Evolutionary conservation across 2,888 invertebrate genomes (phyloP), one percentile per base, ranked within the genome.

Genomic region (Liodrosophila aerea): DNA sequence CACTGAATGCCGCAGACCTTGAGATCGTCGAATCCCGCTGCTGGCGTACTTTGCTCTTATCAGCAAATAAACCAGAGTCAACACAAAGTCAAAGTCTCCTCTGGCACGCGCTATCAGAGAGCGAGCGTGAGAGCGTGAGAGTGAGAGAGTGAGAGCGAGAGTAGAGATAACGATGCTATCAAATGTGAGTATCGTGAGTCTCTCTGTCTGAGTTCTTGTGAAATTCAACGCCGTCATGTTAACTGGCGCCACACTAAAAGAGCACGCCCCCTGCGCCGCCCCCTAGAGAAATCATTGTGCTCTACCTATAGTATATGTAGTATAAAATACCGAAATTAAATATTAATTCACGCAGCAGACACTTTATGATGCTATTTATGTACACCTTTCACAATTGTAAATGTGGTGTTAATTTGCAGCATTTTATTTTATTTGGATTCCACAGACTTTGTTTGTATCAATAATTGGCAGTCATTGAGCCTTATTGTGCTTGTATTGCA

Each of bases 191-290:
- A n/a, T n/a, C n/a, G n/a, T 47, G 33, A 37, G 47, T 40, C 49
- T 43, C 34, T 13, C 49, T 9, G n/a, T 40, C 47, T 31, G 31
- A 12, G 34, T 74, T 81, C 76, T 85, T 81, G 81, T 83, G 81
- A 81, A 81, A 81, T 81, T 81, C 81, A 83, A 41, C 76, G 47
- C 37, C 4, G 11, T 31, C 12, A 33, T 64, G 85, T 34, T 76
- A 80, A 82, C 64, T 64, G 60, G 37, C 54, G 59, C 47, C 57
- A 44, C 68, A 39, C 40, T 36, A 12, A 31, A 51, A 47, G 12
- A 54, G 11, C 1, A 36, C 36, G 15, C 36, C 13, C 15, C 15
- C 29, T 7, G 7, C 7, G 1, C 29, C 8, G 29, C 29, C 29
- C 29, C 29, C 22, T 22, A 31, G 18, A 12, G 31, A 29, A 31